These are phyloP conservation scores for Deroplatys truncata DNA, from an alignment of 2,888 invertebrate species.

Conservation along the genomic window DNA sequence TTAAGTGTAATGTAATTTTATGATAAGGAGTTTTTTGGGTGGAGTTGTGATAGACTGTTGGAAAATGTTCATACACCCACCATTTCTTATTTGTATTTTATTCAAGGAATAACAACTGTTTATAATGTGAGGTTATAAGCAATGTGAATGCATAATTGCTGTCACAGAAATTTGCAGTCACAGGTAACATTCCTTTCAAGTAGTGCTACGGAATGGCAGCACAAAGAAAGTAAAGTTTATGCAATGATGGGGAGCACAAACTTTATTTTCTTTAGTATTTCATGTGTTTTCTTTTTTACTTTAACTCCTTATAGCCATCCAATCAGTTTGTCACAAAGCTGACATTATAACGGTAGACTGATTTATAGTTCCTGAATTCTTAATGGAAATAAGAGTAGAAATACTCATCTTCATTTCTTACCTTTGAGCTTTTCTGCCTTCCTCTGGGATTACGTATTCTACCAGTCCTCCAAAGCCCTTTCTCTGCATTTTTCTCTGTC, in stretches of 20 bases:
- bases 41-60: neutral
- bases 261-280: neutral
- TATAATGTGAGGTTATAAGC: neutral
- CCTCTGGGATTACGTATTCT: neutral
- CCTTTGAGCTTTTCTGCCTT: neutral
- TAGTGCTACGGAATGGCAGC: neutral
- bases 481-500: neutral
- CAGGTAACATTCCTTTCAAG: neutral
- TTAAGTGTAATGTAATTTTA: neutral
- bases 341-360: neutral
- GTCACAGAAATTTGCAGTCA: neutral
- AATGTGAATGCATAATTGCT: neutral
- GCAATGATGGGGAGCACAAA: too few species aligned
- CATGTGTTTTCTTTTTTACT: neutral
- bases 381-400: neutral
- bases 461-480: neutral
- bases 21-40: neutral
- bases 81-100: neutral
- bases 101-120: neutral
- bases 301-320: neutral
- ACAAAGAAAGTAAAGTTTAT: neutral
- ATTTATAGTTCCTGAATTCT: conserved; percentile 1
- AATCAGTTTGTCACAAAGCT: neutral
- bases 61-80: neutral
- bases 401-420: neutral